Evolutionary conservation across 2,113 vertebrate genomes (phyloP), one percentile per base, ranked within the genome.

Genomic region (Coreoperca whiteheadi): DNA sequence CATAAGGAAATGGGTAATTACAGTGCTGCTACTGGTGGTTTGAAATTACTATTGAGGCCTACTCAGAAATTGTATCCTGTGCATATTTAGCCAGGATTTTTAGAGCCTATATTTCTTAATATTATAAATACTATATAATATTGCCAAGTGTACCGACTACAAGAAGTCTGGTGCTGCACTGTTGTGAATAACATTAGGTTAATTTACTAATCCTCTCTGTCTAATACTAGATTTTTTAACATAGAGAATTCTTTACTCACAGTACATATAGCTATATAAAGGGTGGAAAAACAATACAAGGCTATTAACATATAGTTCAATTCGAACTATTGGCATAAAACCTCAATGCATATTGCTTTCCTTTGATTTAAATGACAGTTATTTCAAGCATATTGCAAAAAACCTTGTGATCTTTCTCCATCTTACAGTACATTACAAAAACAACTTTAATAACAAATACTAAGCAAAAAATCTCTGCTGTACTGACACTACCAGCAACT

Each of bases 231-330:
- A 57, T 67, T 20, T 65, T 25, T 57, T 82, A 71, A 67, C 74
- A 10, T 53, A 6, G 2, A 50, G 2, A 25, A 67, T 2, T 28
- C 48, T 67, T 77, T 28, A 64, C 79, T 82, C 23, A 73, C 82
- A 37, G n/a, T 73, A 6, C 4, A 0, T 79, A 64, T 64, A 54
- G 30, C 23, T 46, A 14, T 34, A 43, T 69, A 8, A 37, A 59
- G 81, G 82, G 6, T 91, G 90, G 87, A 88, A 73, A 85, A 87
- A 72, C 39, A 84, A 79, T 69, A 78, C 81, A 86, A 87, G 85
- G 73, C 74, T 79, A 37, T 84, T 32, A 74, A 80, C 11, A 15
- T 57, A 28, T 11, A 53, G 28, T 32, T 77, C 11, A 8, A 59
- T 50, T 60, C 46, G 48, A 78, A 59, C 54, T 23, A 77, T 25